Conservation (phyloP, 2,797 vertebrate genomes). For the Adelosebastes latens region DNA sequence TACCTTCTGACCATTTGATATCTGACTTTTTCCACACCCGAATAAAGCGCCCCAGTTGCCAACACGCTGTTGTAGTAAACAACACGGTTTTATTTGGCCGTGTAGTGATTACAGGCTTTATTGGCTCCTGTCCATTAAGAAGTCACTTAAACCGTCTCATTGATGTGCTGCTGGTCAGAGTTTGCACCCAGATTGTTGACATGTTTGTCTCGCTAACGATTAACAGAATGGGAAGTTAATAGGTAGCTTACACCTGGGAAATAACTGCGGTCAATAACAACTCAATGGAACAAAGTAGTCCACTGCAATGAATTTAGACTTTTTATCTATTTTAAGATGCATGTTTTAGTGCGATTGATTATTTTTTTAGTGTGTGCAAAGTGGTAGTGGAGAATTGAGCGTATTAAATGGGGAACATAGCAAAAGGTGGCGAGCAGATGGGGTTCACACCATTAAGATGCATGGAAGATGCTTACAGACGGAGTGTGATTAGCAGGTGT, state of each 20-base stretch:
- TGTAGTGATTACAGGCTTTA: constrained; percentile 17
- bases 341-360: neutral
- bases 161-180: constrained; percentile 52
- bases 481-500: constrained; percentile 27
- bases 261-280: constrained; percentile 24
- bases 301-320: neutral
- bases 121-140: constrained; percentile 27
- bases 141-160: constrained; percentile 27
- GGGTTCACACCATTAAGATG: constrained; percentile 32
- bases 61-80: constrained; percentile 25
- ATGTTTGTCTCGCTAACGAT: constrained; percentile 66
- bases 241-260: constrained; percentile 48
- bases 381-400: neutral
- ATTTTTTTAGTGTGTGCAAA: neutral
- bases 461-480: constrained; percentile 10
- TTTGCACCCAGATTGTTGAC: constrained; percentile 69
- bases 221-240: constrained; percentile 68
- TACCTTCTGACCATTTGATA: neutral
- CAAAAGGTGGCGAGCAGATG: constrained; percentile 7
- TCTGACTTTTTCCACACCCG: neutral
- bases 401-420: neutral
- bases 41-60: neutral
- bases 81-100: constrained; percentile 22
- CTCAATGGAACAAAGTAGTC: neutral
- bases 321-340: constrained; percentile 8